Evolutionary conservation across 2,113 vertebrate genomes (phyloP).

Genomic region (Ameiurus melas): DNA sequence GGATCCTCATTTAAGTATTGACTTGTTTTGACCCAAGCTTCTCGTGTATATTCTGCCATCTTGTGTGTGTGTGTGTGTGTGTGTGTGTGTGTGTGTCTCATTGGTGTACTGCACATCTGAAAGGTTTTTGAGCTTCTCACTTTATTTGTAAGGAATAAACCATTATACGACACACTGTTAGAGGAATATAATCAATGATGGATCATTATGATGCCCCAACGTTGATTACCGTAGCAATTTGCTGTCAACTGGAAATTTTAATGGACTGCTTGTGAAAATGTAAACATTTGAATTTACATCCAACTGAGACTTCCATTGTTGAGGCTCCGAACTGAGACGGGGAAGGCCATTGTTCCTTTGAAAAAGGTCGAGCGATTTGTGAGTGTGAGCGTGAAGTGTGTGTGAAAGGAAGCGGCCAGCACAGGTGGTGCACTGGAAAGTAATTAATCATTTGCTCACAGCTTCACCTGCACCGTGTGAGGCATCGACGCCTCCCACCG

Average conservation of each 20-base stretch:
- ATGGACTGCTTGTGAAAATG: neutral
- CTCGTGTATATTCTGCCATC: too few species aligned
- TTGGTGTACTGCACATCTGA: neutral
- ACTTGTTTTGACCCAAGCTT: neutral
- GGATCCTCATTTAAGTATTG: too few species aligned
- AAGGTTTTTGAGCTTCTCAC: neutral
- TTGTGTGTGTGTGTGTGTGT: too few species aligned
- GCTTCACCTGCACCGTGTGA: conserved; percentile 49
- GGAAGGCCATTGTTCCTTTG: neutral
- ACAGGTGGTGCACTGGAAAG: conserved; percentile 33
- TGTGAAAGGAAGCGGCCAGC: conserved; percentile 8
- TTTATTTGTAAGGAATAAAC: neutral
- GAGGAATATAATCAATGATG: neutral
- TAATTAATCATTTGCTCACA: conserved; percentile 47
- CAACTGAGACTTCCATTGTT: neutral
- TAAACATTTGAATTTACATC: neutral
- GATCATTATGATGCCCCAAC: neutral
- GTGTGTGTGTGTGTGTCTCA: too few species aligned
- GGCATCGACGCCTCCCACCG: conserved; percentile 23
- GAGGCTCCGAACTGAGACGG: neutral
- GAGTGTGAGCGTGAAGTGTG: conserved; percentile 32
- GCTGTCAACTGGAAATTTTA: neutral
- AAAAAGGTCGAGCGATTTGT: conserved; percentile 13
- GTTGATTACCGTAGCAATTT: neutral
- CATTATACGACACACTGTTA: neutral